Conservation (phyloP, 2,113 vertebrate genomes). For the Anguilla japonica region DNA sequence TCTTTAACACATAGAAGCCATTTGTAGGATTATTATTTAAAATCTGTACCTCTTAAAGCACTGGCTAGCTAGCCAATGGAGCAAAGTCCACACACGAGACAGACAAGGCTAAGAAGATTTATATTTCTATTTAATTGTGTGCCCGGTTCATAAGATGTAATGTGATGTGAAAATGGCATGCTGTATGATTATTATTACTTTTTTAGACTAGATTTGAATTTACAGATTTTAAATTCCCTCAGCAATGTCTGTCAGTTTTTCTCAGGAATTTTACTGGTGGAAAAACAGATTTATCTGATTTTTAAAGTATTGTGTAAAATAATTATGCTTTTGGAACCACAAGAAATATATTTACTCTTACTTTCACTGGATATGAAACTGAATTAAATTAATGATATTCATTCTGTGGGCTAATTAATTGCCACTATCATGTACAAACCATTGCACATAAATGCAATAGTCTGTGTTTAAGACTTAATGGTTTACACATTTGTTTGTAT, state of each 20-base stretch:
- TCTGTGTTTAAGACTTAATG: no score
- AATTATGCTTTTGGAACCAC: slow-evolving; percentile 64
- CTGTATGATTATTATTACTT: slow-evolving; percentile 50
- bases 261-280: slow-evolving; percentile 52
- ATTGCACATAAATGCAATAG: no score
- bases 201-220: slow-evolving; percentile 65
- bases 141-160: slow-evolving; percentile 63
- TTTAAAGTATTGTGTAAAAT: slow-evolving; percentile 67
- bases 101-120: slow-evolving; percentile 66
- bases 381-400: no score
- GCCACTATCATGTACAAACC: no score
- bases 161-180: slow-evolving; percentile 55
- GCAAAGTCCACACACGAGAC: slow-evolving; percentile 53
- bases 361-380: no score
- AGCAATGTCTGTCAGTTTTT: slow-evolving; percentile 61
- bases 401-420: no score
- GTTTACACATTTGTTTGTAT: no score
- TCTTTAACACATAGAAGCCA: slow-evolving; percentile 42
- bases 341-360: slow-evolving; percentile 51
- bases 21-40: slow-evolving; percentile 55
- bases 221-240: slow-evolving; percentile 59
- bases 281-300: slow-evolving; percentile 47
- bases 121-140: slow-evolving; percentile 55
- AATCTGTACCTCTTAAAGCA: slow-evolving; percentile 60
- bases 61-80: slow-evolving; percentile 52